Percentiles rank a stretch among this genome's conserved stretches.
These are phyloP conservation scores for Axis porcinus DNA, from an alignment of 2,113 vertebrate genomes.

Conservation along the genomic window DNA sequence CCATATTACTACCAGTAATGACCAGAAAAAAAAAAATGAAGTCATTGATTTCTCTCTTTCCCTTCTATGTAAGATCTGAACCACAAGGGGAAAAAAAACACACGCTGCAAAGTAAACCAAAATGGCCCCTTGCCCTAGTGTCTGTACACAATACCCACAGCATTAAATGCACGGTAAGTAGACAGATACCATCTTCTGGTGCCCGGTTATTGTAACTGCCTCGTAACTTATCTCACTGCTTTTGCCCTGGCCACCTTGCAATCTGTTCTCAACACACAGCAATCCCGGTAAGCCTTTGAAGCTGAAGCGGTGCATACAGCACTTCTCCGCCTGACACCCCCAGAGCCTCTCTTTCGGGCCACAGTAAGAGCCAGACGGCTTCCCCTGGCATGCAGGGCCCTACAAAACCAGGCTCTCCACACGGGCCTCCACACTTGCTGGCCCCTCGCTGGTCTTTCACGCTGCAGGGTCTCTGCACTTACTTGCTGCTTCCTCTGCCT, in stretches of 20 bases:
- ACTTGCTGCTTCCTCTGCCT: not conserved
- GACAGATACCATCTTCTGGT: not conserved
- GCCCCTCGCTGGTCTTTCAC: not conserved
- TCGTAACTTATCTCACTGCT: not conserved
- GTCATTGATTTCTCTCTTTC: not conserved
- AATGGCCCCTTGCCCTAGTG: not conserved
- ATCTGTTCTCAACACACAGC: not conserved
- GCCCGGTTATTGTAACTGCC: not conserved
- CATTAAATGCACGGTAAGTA: not conserved
- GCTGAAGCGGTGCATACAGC: not conserved
- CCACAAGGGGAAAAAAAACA: not conserved
- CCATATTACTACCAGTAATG: not conserved
- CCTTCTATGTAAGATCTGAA: not conserved
- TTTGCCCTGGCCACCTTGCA: not conserved
- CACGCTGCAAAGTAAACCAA: not conserved
- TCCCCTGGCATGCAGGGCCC: not conserved
- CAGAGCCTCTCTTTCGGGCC: not conserved
- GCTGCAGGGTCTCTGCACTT: not conserved
- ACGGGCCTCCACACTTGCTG: accelerated
- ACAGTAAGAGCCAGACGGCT: not conserved
- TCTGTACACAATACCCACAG: not conserved
- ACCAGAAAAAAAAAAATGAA: not conserved
- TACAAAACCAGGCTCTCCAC: accelerated
- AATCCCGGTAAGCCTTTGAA: not conserved
- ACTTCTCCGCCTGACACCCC: not conserved